Percentiles rank a stretch among this genome's conserved stretches.
Conservation (phyloP, 2,888 invertebrate species). For the Ptycholaimellus sp. region DNA sequence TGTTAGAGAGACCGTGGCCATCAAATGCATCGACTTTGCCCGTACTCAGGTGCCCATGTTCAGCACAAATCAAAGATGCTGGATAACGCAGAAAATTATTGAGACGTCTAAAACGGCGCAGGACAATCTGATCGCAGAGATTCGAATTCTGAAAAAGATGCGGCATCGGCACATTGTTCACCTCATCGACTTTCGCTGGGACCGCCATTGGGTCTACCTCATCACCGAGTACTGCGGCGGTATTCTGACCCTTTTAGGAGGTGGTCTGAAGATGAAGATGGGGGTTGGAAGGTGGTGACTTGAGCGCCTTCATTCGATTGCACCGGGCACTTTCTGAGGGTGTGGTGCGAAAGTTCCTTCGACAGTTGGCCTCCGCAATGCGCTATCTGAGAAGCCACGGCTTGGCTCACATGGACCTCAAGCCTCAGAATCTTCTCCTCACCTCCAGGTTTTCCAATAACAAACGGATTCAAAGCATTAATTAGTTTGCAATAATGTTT, state of each 20-base stretch:
- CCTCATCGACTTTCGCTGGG: constrained; percentile 40
- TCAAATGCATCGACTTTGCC: constrained; percentile 62
- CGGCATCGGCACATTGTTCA: constrained; percentile 2
- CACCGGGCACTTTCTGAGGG: constrained; percentile 37
- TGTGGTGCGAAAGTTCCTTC: constrained; percentile 48
- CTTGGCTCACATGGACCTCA: constrained; percentile 64
- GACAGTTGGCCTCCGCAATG: constrained; percentile 49
- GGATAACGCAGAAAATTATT: no score
- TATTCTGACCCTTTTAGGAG: no score
- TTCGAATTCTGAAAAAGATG: constrained; percentile 28
- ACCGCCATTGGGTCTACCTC: constrained; percentile 49
- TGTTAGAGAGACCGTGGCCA: constrained; percentile 41
- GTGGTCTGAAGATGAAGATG: no score
- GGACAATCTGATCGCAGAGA: constrained; percentile 61
- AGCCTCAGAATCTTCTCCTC: constrained; percentile 60
- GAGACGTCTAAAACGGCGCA: no score
- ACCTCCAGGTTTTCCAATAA: no score
- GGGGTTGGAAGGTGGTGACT: no score
- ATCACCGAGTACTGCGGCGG: constrained; percentile 64
- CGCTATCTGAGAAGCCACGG: constrained; percentile 48
- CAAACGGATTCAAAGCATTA: no score
- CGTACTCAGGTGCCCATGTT: no score
- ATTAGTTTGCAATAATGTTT: no score
- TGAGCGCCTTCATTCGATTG: constrained; percentile 46
- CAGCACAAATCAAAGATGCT: no score